Base-by-base conservation (phyloP, 2,888 invertebrate species). In the Dorcus parallelipipedus region DNA sequence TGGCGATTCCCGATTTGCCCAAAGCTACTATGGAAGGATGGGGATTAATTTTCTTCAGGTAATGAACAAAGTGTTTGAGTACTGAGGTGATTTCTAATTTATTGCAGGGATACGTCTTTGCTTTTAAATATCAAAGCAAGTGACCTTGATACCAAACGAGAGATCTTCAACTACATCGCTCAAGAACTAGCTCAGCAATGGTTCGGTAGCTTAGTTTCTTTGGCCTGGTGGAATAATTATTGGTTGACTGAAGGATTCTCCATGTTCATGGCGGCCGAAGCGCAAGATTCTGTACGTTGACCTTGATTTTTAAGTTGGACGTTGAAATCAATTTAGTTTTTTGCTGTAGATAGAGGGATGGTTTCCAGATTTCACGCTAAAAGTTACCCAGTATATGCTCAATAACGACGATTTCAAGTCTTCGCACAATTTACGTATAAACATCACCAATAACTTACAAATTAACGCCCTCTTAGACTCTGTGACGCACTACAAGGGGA, bases 231-330 rank as follows among this genome's bases (percentile, higher is more conserved):
- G 89, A 82, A 83, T n/a, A 84, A 85, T 64, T 76, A 85, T 4
- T 89, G 88, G 88, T 78, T 89, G 9, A 87, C 86, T 66, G 88
- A 89, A 76, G 91, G 91, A 0, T 90, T 92, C 72, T 89, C 91
- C 1, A 83, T 83, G 0, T 84, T 84, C 65, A 79, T 84, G 67
- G 82, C 84, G 59, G 83, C 83, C 68, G 76, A 83, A 1, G 82
- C 83, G 0, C 81, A 83, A 8, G 77, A 81, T 61, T 77, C 79
- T 58, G 84, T 84, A 64, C 78, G 80, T 64, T 38, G 38, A 43
- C 23, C 43, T 0, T 4, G 4, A 45, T 45, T 45, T 45, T 9
- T 3, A 17, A 8, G 26, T 33, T 3, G 26, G 7, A 4, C 6
- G 7, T 5, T 42, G 10, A 42, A 9, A 45, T 45, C 8, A 54